Evolutionary conservation across 2,888 invertebrate genomes (phyloP).

Genomic region (Aphidius colemani): DNA sequence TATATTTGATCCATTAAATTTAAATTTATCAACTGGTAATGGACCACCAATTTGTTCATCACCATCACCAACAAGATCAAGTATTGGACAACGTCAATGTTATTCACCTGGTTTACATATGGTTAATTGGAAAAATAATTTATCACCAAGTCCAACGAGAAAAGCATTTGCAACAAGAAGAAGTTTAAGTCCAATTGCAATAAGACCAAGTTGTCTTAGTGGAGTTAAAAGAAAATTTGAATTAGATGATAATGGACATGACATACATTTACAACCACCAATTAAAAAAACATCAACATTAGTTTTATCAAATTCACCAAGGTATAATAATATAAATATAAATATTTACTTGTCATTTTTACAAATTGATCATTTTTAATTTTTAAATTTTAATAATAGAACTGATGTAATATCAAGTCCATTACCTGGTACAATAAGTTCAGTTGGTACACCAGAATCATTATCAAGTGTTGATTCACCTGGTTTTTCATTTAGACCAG

Average conservation of each 20-base stretch:
- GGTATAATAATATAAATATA: conserved; percentile 45
- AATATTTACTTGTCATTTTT: not conserved
- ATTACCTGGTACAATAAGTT: conserved; percentile 64
- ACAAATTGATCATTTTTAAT: not conserved
- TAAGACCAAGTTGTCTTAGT: conserved; percentile 66
- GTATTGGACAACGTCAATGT: conserved; percentile 62
- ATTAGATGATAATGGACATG: conserved; percentile 63
- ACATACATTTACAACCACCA: conserved; percentile 55
- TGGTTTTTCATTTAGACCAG: conserved; percentile 63
- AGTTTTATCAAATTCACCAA: conserved; percentile 54
- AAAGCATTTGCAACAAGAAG: conserved; percentile 78
- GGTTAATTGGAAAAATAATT: conserved; percentile 62
- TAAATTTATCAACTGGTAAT: conserved; percentile 59
- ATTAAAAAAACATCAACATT: conserved; percentile 56
- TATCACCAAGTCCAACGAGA: conserved; percentile 85
- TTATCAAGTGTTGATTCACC: conserved; percentile 68
- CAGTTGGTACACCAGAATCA: conserved; percentile 68
- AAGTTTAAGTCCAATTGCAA: conserved; percentile 86
- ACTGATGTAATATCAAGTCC: conserved; percentile 59
- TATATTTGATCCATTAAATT: conserved; percentile 57
- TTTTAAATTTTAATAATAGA: conserved; percentile 38
- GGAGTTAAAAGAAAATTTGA: conserved; percentile 70
- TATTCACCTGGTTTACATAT: conserved; percentile 65
- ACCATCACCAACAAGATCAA: conserved; percentile 67
- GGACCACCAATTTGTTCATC: conserved; percentile 65